Evolutionary conservation across 2,797 vertebrate species (phyloP).

Genomic region (Platyrinchus mystaceus): DNA sequence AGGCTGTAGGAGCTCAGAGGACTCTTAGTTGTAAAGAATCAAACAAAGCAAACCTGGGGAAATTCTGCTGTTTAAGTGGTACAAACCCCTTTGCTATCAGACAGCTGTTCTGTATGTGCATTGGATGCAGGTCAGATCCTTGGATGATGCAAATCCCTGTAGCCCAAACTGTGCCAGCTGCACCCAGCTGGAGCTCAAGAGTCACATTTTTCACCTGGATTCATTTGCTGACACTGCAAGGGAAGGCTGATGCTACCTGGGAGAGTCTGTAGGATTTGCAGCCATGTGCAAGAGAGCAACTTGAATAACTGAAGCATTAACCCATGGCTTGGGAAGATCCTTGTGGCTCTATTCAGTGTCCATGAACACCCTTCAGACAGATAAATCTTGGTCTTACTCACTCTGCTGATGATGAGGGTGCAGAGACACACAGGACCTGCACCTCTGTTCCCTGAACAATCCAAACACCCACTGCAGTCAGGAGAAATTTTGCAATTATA

Average conservation of each 20-base stretch:
- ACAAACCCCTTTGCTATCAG: neutral
- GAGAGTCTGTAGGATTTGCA: neutral
- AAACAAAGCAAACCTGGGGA: neutral
- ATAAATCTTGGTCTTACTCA: neutral
- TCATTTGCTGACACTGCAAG: neutral
- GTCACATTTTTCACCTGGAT: neutral
- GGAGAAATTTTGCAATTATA: neutral
- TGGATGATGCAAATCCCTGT: neutral
- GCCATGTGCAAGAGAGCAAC: neutral
- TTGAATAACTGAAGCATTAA: neutral
- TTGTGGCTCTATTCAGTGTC: neutral
- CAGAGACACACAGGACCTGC: neutral
- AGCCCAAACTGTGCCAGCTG: neutral
- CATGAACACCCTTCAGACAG: neutral
- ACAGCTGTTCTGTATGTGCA: accelerated
- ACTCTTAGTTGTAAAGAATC: neutral
- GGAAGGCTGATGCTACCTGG: neutral
- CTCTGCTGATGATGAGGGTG: neutral
- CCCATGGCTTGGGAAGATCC: neutral
- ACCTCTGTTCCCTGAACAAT: neutral
- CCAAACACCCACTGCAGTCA: neutral
- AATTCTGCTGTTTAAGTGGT: neutral
- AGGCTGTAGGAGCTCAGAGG: neutral
- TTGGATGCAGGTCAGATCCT: neutral
- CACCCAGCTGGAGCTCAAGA: neutral